Evolutionary conservation across 2,113 vertebrate genomes (phyloP).

Genomic region (Indicator maculatus): DNA sequence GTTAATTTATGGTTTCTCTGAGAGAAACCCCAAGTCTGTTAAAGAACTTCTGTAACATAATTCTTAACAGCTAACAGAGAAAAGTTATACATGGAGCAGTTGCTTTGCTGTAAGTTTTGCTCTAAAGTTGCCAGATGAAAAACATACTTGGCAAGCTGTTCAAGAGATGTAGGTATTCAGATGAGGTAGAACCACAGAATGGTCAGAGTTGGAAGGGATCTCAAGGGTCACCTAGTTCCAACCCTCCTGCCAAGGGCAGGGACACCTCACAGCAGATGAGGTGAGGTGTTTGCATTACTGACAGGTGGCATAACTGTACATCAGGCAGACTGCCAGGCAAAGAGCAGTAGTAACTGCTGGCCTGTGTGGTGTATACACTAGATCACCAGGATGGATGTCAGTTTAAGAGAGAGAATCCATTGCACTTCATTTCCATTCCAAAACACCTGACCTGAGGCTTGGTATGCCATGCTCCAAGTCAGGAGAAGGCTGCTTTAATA

Average conservation of each 20-base stretch:
- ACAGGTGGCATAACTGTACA: not conserved
- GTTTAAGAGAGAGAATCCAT: not conserved
- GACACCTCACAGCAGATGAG: too few species aligned
- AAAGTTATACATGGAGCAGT: not conserved
- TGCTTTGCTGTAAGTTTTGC: not conserved
- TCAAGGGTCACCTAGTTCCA: too few species aligned
- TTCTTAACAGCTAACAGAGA: not conserved
- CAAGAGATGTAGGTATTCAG: not conserved
- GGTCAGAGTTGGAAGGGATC: too few species aligned
- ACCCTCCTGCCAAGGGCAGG: too few species aligned
- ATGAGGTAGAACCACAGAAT: not conserved
- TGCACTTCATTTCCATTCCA: conserved; percentile 17
- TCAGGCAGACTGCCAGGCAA: conserved; percentile 8
- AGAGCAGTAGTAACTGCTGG: not conserved
- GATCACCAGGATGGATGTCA: not conserved
- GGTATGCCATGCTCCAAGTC: not conserved
- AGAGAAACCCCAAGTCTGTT: not conserved
- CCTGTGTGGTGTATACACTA: not conserved
- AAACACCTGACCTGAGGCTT: not conserved
- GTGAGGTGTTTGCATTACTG: not conserved
- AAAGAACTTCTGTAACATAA: not conserved
- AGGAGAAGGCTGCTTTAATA: not conserved
- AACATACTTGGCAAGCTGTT: not conserved
- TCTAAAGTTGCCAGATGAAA: not conserved
- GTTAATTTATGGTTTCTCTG: not conserved